Evolutionary conservation across 1,140 invertebrate species (phyloP), one percentile per base, ranked within the genome.

Genomic region (Ips typographus): DNA sequence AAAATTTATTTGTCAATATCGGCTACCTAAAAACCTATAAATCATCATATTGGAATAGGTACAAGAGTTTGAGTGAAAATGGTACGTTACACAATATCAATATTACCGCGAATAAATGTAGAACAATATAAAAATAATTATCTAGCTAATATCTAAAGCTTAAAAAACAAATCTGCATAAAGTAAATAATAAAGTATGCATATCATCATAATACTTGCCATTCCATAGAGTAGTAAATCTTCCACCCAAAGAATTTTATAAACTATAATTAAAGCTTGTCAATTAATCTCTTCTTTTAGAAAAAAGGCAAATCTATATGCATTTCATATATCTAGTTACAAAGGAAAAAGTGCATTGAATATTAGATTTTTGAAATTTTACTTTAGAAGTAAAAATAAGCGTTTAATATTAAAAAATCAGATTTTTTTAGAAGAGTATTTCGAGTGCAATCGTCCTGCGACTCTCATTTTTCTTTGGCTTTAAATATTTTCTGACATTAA

Each of bases 1-100:
- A 62, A 64, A 64, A 44, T 64, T 40, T 64, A 64, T 64, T 64
- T 53, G 62, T 64, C 52, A 64, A 64, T 64, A 64, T 64, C 53
- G 62, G 43, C n/a, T 64, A 64, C 8, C n/a, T 64, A 64, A 64
- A 51, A 6, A 36, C 22, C 22, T 22, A 22, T 64, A 64, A 37
- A 64, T 64, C 42, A 51, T n/a, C 53, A 64, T 49, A 40, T 64
- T 39, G 40, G 38, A 53, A 64, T 47, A 49, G 43, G 39, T 51
- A 64, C 62, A 64, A 64, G 47, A 55, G 40, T 64, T 22, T 64
- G 43, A 64, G 62, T 64, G 62, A 64, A 64, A 64, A 40, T 47
- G 37, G 7, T 51, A 40, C n/a, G 47, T 37, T 51, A 22, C 49
- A 38, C n/a, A 64, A 64, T 64, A 53, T 59, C 40, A 59, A 59